These are phyloP conservation scores for Malurus leucopterus DNA, from an alignment of 2,797 vertebrate genomes.

Conservation along the genomic window DNA sequence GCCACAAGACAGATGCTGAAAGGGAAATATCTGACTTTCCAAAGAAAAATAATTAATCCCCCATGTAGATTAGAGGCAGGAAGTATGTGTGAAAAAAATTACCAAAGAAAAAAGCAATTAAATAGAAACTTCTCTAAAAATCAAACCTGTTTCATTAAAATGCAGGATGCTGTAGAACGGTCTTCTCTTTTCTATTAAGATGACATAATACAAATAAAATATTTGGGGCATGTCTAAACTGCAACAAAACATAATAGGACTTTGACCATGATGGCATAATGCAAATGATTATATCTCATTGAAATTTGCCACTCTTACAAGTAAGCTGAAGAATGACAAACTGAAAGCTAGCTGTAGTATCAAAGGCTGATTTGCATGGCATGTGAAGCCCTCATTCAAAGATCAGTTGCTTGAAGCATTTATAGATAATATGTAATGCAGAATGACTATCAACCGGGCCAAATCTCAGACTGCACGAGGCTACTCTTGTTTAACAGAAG, in stretches of 20 bases:
- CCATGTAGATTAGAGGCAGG: background rate
- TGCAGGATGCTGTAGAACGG: background rate
- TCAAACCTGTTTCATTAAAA: background rate
- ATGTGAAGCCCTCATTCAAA: background rate
- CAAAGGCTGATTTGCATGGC: background rate
- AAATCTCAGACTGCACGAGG: background rate
- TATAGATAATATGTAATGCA: background rate
- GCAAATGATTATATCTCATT: background rate
- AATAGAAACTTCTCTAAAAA: background rate
- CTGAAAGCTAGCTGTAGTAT: background rate
- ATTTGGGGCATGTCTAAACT: background rate
- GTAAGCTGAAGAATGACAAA: background rate
- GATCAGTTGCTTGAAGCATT: background rate
- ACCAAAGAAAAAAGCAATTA: background rate
- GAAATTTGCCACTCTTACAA: background rate
- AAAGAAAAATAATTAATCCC: background rate
- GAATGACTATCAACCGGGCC: background rate
- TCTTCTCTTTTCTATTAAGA: background rate
- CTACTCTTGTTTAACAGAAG: background rate
- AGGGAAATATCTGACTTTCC: background rate
- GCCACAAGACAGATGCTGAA: background rate
- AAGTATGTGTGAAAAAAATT: background rate
- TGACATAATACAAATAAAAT: background rate
- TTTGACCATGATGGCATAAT: background rate
- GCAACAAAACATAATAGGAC: background rate